Base-by-base conservation (phyloP, 2,888 invertebrate species). In the Gari tellinella region DNA sequence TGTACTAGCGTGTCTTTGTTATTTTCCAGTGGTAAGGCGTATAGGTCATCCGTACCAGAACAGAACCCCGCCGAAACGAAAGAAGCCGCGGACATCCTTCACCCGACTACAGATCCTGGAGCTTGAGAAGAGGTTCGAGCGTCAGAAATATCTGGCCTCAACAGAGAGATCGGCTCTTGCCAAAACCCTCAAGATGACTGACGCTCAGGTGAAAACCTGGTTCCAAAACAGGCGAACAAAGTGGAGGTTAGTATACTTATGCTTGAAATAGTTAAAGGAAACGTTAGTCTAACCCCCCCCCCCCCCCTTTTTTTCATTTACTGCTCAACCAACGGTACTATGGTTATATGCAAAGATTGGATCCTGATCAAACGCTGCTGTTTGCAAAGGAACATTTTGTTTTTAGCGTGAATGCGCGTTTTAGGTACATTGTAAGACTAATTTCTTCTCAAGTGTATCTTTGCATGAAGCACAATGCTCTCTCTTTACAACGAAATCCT, bases 1-100 rank as follows among this genome's bases (percentile, higher is more conserved):
- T n/a, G n/a, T n/a, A n/a, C n/a, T n/a, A n/a, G n/a, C n/a, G n/a
- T 31, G 31, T 31, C 10, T 31, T 7, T 31, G 31, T 48, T 14
- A 43, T 38, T n/a, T 76, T 77, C 8, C 82, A 90, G 90, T 87
- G 25, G 82, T 89, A 0, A 70, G 99, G 91, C 95, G 99, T 89
- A 97, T 99, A 90, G 99, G 99, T 0, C 99, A 99, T 92, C 99
- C 99, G 0, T 99, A 99, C 93, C 99, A 99, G 93, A 99, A 98
- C 93, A 94, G 99, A 89, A 99, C 99, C 31, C 99, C 99, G 0
- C 99, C 99, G 1, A 99, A 99, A 92, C 94, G 99, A 90, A 99
- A 99, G 95, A 99, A 99, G 93, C 99, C 99, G 0, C 93, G 99
- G 70, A 99, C 99, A 8, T 98, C 98, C 8, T 99, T 99, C 93